Evolutionary conservation across 2,888 invertebrate species (phyloP).

Genomic region (Orthosia gothica): DNA sequence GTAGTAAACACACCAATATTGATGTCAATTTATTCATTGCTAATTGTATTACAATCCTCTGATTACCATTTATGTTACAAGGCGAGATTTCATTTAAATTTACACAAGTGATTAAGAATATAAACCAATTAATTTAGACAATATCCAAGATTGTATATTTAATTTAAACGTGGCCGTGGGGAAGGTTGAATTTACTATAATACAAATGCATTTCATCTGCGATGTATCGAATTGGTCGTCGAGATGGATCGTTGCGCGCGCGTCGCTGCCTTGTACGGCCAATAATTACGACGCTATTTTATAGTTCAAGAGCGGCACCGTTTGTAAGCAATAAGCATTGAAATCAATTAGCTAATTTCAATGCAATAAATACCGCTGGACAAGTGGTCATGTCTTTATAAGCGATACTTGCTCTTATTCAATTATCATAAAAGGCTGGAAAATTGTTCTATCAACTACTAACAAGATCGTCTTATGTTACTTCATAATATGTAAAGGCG

Average conservation of each 20-base stretch:
- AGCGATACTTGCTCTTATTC: conserved; percentile 29
- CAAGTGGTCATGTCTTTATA: conserved; percentile 45
- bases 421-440: conserved; percentile 32
- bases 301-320: conserved; percentile 65
- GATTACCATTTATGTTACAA: conserved; percentile 57
- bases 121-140: conserved; percentile 44
- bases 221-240: conserved; percentile 12
- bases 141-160: conserved; percentile 31
- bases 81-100: conserved; percentile 51
- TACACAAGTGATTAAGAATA: conserved; percentile 44
- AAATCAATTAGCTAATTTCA: conserved; percentile 57
- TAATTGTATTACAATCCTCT: conserved; percentile 54
- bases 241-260: conserved; percentile 39
- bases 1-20: conserved; percentile 15
- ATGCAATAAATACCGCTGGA: conserved; percentile 44
- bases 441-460: conserved; percentile 20
- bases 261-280: conserved; percentile 57
- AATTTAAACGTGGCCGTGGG: conserved; percentile 25
- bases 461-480: not conserved
- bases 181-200: conserved; percentile 39
- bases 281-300: conserved; percentile 59
- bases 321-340: conserved; percentile 48
- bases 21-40: conserved; percentile 48
- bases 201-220: conserved; percentile 42
- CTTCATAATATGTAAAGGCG: not conserved